A percentile compares a stretch with the other conserved stretches of the same genome.
Evolutionary conservation across 2,888 invertebrate genomes (phyloP).

Genomic region (Drosophila nr. perissopoda): DNA sequence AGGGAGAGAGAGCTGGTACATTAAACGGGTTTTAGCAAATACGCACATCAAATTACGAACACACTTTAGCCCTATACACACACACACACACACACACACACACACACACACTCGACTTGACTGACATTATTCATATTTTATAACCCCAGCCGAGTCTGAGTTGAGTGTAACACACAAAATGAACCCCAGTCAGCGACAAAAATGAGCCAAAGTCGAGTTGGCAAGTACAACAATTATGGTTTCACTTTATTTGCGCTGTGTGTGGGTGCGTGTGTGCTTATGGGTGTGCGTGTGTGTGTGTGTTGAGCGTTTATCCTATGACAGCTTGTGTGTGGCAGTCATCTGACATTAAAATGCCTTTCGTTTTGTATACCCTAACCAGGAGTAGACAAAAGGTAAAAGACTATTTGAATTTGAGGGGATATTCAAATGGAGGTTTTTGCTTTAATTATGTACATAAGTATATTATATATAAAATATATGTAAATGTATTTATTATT

Average conservation of each 20-base stretch:
- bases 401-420: background rate
- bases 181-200: slow-evolving; percentile 47
- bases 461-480: background rate
- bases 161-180: slow-evolving; percentile 46
- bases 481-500: background rate
- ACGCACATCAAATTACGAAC: slow-evolving; percentile 70
- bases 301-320: slow-evolving; percentile 56
- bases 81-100: background rate
- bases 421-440: background rate
- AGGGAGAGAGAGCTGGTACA: slow-evolving; percentile 25
- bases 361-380: slow-evolving; percentile 9
- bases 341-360: slow-evolving; percentile 61
- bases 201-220: slow-evolving; percentile 72
- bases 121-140: slow-evolving; percentile 76
- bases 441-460: background rate
- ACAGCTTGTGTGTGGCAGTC: slow-evolving; percentile 26
- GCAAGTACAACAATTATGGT: slow-evolving; percentile 79
- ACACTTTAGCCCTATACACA: background rate
- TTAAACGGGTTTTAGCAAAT: slow-evolving; percentile 78
- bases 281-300: slow-evolving; percentile 35
- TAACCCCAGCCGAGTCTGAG: slow-evolving; percentile 54
- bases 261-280: slow-evolving; percentile 11
- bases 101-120: slow-evolving; percentile 19
- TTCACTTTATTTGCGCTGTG: slow-evolving; percentile 67
- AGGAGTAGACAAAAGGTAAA: background rate